A percentile compares a stretch with the other conserved stretches of the same genome.
phyloP scores from a whole-genome alignment of 2,797 vertebrate genomes.

The Cichlasoma orientale region DNA sequence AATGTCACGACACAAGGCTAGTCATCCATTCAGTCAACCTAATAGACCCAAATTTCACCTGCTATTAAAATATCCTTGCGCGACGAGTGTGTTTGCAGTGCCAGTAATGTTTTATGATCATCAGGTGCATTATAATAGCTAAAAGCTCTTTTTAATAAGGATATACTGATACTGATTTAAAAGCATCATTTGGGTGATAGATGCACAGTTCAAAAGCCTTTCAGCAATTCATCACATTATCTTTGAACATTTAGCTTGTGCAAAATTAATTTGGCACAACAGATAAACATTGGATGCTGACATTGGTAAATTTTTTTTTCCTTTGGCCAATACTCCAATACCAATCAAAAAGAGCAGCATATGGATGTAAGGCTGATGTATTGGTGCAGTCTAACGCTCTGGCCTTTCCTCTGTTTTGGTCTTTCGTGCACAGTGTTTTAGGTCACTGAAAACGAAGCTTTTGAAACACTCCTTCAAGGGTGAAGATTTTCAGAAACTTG shows the following conservation, averaged over 20 bases:
- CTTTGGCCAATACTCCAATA: not conserved
- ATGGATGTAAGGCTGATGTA: not conserved
- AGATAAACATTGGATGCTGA: fast-evolving
- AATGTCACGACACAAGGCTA: slow-evolving; percentile 39
- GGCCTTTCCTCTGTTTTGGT: not conserved
- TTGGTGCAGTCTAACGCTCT: not conserved
- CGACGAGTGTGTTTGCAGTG: not conserved
- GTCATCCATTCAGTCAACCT: not conserved
- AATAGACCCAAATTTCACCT: slow-evolving; percentile 8
- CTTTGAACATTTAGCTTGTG: not conserved
- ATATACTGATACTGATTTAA: not conserved
- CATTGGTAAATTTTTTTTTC: not conserved
- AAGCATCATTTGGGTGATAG: not conserved
- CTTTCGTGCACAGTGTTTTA: not conserved
- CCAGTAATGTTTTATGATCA: not conserved
- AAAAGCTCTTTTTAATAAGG: not conserved
- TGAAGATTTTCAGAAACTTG: too few relatives aligned
- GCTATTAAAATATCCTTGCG: not conserved
- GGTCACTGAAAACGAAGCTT: not conserved
- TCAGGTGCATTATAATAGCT: not conserved
- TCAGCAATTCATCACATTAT: not conserved
- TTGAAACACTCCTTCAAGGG: not conserved
- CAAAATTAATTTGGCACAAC: not conserved
- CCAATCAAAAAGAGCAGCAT: not conserved
- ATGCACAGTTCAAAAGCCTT: not conserved